These are phyloP conservation scores for Psilopogon haemacephalus DNA, from an alignment of 2,113 vertebrate genomes.

Conservation along the genomic window DNA sequence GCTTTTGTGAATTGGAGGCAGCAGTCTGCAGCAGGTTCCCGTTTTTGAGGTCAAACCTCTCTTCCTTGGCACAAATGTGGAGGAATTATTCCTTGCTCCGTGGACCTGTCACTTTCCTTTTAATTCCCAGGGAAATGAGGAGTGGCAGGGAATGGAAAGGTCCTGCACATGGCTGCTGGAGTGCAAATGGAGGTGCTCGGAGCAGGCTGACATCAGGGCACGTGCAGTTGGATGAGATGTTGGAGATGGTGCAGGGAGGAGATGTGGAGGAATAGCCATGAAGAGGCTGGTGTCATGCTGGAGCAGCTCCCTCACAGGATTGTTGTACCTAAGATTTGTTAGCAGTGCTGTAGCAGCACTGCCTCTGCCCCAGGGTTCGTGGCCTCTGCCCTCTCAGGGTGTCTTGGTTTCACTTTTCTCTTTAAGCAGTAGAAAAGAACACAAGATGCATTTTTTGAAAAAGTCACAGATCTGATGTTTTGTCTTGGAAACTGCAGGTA, in stretches of 20 bases:
- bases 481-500: neutral
- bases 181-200: neutral
- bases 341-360: too few species aligned
- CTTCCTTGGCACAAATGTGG: neutral
- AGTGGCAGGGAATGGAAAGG: neutral
- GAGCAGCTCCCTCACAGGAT: fast-evolving
- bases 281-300: fast-evolving
- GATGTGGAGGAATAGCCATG: fast-evolving
- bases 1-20: neutral
- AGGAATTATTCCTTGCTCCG: neutral
- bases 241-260: neutral
- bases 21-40: neutral
- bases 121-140: neutral
- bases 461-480: neutral
- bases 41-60: slow-evolving; percentile 48
- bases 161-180: neutral
- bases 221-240: neutral
- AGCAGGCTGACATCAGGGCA: neutral
- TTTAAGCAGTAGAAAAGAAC: neutral
- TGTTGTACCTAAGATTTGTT: fast-evolving
- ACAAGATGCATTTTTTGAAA: fast-evolving
- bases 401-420: neutral
- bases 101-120: neutral
- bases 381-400: neutral
- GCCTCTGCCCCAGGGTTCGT: too few species aligned